Percentiles rank a stretch among this genome's conserved stretches.
These are phyloP conservation scores for Pristionchus japonicus DNA, from an alignment of 2,888 invertebrate genomes.

Conservation along the genomic window DNA sequence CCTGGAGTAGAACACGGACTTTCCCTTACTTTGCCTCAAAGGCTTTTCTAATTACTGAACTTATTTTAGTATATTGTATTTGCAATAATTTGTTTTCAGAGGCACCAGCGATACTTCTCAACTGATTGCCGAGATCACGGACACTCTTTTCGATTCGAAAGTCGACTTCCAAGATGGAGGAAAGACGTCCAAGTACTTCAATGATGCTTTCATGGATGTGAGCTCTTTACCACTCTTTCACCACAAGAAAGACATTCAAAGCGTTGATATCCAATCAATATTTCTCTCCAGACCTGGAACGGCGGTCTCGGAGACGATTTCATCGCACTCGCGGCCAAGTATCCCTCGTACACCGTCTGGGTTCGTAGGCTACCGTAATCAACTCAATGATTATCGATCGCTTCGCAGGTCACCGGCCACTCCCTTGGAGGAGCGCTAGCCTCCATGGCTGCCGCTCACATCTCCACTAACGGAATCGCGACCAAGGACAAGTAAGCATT, in stretches of 20 bases:
- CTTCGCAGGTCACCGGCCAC: slow-evolving; percentile 58
- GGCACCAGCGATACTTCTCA: slow-evolving; percentile 48
- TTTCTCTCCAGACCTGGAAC: slow-evolving; percentile 56
- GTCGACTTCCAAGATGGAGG: slow-evolving; percentile 54
- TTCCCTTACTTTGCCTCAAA: too few relatives aligned
- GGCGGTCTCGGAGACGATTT: slow-evolving; percentile 65
- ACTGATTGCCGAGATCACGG: slow-evolving; percentile 10
- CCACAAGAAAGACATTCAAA: too few relatives aligned
- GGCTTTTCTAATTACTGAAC: too few relatives aligned
- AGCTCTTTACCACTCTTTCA: background rate
- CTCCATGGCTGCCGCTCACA: slow-evolving; percentile 59
- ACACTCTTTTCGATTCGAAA: slow-evolving; percentile 35
- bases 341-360: slow-evolving; percentile 65
- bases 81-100: slow-evolving; percentile 53
- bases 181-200: slow-evolving; percentile 67
- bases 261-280: background rate
- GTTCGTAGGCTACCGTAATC: slow-evolving; percentile 43
- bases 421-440: slow-evolving; percentile 66
- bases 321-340: slow-evolving; percentile 52
- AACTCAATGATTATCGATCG: background rate
- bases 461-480: slow-evolving; percentile 51
- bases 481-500: background rate
- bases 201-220: slow-evolving; percentile 61
- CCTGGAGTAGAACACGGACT: too few relatives aligned
- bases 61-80: too few relatives aligned